Evolutionary conservation across 2,113 vertebrate species (phyloP).

Genomic region (Psettodes erumei): DNA sequence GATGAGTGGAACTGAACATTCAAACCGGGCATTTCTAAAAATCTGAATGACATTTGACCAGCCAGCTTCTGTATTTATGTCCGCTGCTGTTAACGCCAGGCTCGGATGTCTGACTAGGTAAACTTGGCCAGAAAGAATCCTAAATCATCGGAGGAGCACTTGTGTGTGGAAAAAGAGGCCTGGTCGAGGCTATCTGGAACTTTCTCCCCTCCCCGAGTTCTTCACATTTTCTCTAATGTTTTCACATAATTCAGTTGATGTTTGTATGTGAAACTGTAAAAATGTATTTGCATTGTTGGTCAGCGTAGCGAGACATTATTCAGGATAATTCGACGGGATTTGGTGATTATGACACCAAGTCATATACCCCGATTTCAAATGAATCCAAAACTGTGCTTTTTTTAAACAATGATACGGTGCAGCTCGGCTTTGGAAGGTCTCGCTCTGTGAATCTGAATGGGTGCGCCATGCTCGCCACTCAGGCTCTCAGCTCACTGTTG

Average conservation of each 20-base stretch:
- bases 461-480: background rate
- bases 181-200: background rate
- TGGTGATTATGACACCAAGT: too few relatives aligned
- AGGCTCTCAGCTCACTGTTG: constrained; percentile 32
- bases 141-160: background rate
- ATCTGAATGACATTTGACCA: too few relatives aligned
- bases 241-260: background rate
- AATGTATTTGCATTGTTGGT: background rate
- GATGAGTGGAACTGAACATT: too few relatives aligned
- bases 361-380: background rate
- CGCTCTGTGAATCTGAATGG: constrained; percentile 7
- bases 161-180: constrained; percentile 12
- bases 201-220: background rate
- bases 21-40: too few relatives aligned
- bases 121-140: constrained; percentile 6
- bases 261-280: background rate
- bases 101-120: constrained; percentile 17
- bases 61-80: background rate
- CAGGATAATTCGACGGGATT: background rate
- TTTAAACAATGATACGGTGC: background rate
- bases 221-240: background rate
- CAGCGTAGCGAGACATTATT: background rate
- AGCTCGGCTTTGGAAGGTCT: background rate
- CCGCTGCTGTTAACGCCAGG: background rate
- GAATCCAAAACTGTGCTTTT: background rate